These are phyloP conservation scores for Zootoca vivipara DNA, from an alignment of 2,113 vertebrate species.

Conservation along the genomic window DNA sequence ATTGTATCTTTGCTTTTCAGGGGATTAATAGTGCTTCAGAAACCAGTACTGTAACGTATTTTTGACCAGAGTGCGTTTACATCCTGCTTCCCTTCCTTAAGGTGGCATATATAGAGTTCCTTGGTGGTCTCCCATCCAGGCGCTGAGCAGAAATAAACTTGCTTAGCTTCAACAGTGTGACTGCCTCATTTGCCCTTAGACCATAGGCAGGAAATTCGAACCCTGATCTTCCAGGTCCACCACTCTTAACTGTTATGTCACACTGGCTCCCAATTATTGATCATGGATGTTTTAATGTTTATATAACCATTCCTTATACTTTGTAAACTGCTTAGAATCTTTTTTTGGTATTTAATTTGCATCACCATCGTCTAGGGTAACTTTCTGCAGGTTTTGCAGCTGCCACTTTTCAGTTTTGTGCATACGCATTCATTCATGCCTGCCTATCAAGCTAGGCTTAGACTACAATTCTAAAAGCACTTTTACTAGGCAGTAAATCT, in stretches of 20 bases:
- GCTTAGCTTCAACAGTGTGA: neutral
- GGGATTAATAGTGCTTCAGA: neutral
- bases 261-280: no score
- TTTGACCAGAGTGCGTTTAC: neutral
- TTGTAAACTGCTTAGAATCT: no score
- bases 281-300: no score
- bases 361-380: neutral
- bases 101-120: no score
- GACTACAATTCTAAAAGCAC: neutral
- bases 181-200: neutral
- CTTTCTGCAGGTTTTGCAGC: neutral
- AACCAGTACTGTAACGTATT: neutral
- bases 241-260: no score
- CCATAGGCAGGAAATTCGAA: neutral
- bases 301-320: no score
- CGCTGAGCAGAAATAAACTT: no score
- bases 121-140: neutral
- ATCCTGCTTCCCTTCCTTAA: neutral
- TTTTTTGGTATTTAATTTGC: no score
- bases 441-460: neutral
- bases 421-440: neutral
- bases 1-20: neutral
- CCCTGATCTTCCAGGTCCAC: no score
- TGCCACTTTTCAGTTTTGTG: neutral
- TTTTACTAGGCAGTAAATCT: neutral